Percentiles rank a stretch among this genome's conserved stretches.
Evolutionary conservation across 1,140 invertebrate species (phyloP).

Genomic region (Drosophila insularis): DNA sequence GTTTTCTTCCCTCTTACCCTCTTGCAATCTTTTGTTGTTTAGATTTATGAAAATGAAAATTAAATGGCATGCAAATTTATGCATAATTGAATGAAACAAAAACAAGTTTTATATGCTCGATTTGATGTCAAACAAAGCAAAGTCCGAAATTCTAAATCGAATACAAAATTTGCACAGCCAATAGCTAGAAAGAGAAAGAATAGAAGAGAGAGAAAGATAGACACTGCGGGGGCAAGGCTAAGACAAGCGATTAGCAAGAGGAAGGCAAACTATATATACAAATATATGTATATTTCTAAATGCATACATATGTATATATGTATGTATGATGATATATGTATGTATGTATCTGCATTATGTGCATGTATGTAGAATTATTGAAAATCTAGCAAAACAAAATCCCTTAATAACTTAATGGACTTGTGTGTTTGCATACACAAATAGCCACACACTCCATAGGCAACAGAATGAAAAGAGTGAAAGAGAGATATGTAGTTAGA

Average conservation of each 20-base stretch:
- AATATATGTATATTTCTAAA: neutral
- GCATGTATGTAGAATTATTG: conserved; percentile 40
- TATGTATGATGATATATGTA: neutral
- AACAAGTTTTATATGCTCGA: conserved; percentile 46
- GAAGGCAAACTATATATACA: conserved; percentile 2
- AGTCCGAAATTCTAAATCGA: conserved; percentile 35
- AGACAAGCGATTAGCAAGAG: conserved; percentile 52
- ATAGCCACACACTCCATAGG: conserved; percentile 17
- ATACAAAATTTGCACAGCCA: conserved; percentile 10
- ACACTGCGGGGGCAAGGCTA: conserved; percentile 11
- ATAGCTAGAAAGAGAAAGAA: neutral
- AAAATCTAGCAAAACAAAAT: conserved; percentile 63
- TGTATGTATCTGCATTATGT: neutral
- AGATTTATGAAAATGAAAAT: conserved; percentile 53
- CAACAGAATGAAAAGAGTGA: neutral
- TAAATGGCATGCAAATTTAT: conserved; percentile 62
- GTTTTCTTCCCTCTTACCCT: neutral
- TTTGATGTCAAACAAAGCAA: conserved; percentile 57
- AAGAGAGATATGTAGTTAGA: neutral
- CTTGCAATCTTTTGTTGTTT: conserved; percentile 38
- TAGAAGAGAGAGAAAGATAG: neutral
- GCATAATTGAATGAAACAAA: conserved; percentile 70
- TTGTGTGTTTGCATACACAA: conserved; percentile 62
- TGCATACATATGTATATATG: neutral
- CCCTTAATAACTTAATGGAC: conserved; percentile 81